Percentiles rank a stretch among this genome's conserved stretches.
phyloP scores from a whole-genome alignment of 2,888 invertebrate genomes.

The Tetramorium bicarinatum region DNA sequence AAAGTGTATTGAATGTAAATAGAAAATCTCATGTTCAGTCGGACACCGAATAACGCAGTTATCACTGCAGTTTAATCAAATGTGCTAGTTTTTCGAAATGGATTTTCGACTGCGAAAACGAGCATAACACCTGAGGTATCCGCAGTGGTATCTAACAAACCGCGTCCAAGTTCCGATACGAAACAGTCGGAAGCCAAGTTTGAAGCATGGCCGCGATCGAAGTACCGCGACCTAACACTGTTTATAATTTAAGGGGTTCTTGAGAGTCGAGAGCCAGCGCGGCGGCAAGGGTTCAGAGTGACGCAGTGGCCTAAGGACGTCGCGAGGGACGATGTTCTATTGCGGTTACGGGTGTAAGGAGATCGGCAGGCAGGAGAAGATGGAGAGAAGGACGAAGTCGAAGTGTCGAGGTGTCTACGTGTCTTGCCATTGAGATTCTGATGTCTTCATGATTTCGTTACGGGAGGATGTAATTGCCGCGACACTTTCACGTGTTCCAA shows the following conservation, averaged over 20 bases:
- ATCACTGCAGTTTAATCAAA: slow-evolving; percentile 7
- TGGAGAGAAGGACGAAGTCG: slow-evolving; percentile 10
- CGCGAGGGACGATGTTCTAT: slow-evolving; percentile 38
- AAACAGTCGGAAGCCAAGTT: slow-evolving; percentile 60
- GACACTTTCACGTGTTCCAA: slow-evolving; percentile 8
- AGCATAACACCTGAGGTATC: neutral
- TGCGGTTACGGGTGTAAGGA: slow-evolving; percentile 57
- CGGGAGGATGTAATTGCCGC: slow-evolving; percentile 19
- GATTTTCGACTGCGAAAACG: neutral
- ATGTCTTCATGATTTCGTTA: slow-evolving; percentile 43
- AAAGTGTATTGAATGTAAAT: slow-evolving; percentile 5
- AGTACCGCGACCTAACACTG: slow-evolving; percentile 79
- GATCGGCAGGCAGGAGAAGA: slow-evolving; percentile 30
- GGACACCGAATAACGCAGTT: neutral
- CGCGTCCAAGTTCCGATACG: slow-evolving; percentile 13
- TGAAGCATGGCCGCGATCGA: slow-evolving; percentile 69
- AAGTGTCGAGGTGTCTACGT: slow-evolving; percentile 56
- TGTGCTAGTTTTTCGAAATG: slow-evolving; percentile 15
- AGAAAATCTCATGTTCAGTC: slow-evolving; percentile 11
- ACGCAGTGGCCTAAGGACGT: slow-evolving; percentile 59
- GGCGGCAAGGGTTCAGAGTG: slow-evolving; percentile 60
- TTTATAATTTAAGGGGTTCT: slow-evolving; percentile 83
- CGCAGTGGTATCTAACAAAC: slow-evolving; percentile 5
- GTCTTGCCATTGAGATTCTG: slow-evolving; percentile 14
- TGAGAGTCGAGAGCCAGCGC: slow-evolving; percentile 66